Base-by-base conservation (phyloP, 2,113 vertebrate species). In the Podiceps cristatus region DNA sequence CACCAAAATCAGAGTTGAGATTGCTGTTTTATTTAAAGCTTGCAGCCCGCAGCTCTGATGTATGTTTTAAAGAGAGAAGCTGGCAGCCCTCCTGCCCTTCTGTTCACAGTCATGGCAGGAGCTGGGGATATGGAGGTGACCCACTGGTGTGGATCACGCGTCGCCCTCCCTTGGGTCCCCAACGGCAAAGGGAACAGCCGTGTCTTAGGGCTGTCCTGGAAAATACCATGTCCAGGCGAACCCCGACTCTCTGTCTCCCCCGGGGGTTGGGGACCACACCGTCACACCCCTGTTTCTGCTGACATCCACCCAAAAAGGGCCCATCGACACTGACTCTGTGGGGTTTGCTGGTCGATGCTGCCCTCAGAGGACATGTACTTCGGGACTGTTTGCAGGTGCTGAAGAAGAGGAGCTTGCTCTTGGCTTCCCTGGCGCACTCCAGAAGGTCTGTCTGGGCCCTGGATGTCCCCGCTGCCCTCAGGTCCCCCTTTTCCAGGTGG, bases 241-340 rank as follows among this genome's bases (percentile, higher is more conserved):
- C 3, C 5, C 10, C 4, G 0, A 0, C 18, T 5, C 13, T 86
- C 28, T 3, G 0, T 62, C 35, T 5, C 3, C 15, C 31, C 5
- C 6, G 0, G 0, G 5, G 8, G 7, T 5, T 82, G 42, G 18
- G 27, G 10, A 42, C 27, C 13, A 31, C 29, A 44, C 44, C 3
- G 0, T 55, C 0, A 0, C 3, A 4, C 12, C 19, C 27, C 15
- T 69, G 1, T 62, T 90, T 80, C 75, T 69, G 20, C 31, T 42
- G 45, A 22, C 13, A 53, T 50, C 45, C 31, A 47, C 23, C 11
- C 19, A 59, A 56, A 87, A 91, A 63, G 17, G 11, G 10, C n/a
- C 53, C 13, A 29, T 27, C 1, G 3, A 1, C 20, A 52, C 47
- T 4, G 4, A 12, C 10, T 31, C 3, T 5, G 37, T 14, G 9